Conservation (phyloP, 37 sponge, comb jelly and placozoan species). For the Axinella damicornis region DNA sequence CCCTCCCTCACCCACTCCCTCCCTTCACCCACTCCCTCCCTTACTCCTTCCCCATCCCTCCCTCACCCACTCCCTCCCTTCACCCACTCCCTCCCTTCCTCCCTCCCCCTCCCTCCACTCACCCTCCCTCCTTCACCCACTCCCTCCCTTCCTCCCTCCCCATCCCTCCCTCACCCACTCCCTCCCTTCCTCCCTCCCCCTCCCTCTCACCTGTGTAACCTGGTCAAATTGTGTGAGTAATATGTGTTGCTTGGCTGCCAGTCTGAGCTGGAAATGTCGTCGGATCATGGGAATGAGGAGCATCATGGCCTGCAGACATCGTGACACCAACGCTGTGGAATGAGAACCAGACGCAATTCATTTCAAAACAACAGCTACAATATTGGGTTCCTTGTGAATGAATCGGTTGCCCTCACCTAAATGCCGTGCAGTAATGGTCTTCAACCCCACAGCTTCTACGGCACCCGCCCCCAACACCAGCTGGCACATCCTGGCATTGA, state of each 20-base stretch:
- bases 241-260: slow-evolving; percentile 68
- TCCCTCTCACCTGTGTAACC: slow-evolving; percentile 39
- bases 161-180: too few relatives aligned
- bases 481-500: slow-evolving; percentile 89
- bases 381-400: too few relatives aligned
- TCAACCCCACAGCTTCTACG: slow-evolving; percentile 84
- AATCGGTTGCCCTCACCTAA: slow-evolving; percentile 56
- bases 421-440: slow-evolving; percentile 97
- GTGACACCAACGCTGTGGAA: slow-evolving; percentile 69
- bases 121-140: neutral
- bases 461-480: slow-evolving; percentile 97
- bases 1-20: too few relatives aligned
- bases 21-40: too few relatives aligned
- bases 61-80: too few relatives aligned
- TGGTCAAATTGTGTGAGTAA: slow-evolving; percentile 86
- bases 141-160: too few relatives aligned
- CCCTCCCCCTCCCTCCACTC: too few relatives aligned
- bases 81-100: neutral
- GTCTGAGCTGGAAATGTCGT: slow-evolving; percentile 67
- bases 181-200: too few relatives aligned
- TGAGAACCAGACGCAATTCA: neutral
- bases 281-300: slow-evolving; percentile 73
- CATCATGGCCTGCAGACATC: slow-evolving; percentile 84
- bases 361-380: too few relatives aligned
- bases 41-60: too few relatives aligned